Evolutionary conservation across 2,113 vertebrate genomes (phyloP).

Genomic region (Oncorhynchus kisutch): DNA sequence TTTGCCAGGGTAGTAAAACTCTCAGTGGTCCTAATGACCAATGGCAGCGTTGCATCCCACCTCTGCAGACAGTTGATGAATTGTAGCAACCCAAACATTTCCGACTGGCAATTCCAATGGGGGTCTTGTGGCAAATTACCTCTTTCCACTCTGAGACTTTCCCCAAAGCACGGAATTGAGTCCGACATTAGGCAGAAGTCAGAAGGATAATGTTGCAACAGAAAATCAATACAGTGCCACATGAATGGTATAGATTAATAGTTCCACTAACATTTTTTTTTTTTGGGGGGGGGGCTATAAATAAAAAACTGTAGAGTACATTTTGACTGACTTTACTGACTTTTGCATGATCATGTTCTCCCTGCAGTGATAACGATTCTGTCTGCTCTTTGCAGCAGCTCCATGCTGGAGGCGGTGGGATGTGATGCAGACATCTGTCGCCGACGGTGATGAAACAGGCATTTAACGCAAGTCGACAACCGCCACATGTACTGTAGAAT

Average conservation of each 20-base stretch:
- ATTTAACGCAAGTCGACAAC: slow-evolving; percentile 65
- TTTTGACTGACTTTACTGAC: slow-evolving; percentile 5
- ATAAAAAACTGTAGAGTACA: slow-evolving; percentile 24
- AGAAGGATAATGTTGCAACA: slow-evolving; percentile 35
- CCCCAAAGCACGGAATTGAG: slow-evolving; percentile 43
- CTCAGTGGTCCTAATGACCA: slow-evolving; percentile 58
- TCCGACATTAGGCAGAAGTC: slow-evolving; percentile 6
- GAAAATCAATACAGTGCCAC: slow-evolving; percentile 15
- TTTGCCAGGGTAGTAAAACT: slow-evolving; percentile 53
- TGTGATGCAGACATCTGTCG: slow-evolving; percentile 48
- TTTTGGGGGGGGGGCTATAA: not conserved
- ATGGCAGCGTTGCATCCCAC: slow-evolving; percentile 27
- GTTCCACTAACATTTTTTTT: slow-evolving; percentile 1
- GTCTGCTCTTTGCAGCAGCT: slow-evolving; percentile 34
- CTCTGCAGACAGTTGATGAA: slow-evolving; percentile 69
- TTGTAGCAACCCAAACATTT: slow-evolving; percentile 58
- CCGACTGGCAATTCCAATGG: slow-evolving; percentile 54
- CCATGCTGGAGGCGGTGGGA: slow-evolving; percentile 28
- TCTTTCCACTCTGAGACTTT: slow-evolving; percentile 41
- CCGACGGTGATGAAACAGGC: slow-evolving; percentile 68
- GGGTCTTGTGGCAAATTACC: slow-evolving; percentile 46
- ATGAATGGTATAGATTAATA: slow-evolving; percentile 25
- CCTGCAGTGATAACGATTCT: slow-evolving; percentile 31
- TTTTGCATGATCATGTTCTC: slow-evolving; percentile 21
- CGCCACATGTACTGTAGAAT: slow-evolving; percentile 56